Evolutionary conservation across 1,140 invertebrate genomes (phyloP).

Genomic region (Battus philenor): DNA sequence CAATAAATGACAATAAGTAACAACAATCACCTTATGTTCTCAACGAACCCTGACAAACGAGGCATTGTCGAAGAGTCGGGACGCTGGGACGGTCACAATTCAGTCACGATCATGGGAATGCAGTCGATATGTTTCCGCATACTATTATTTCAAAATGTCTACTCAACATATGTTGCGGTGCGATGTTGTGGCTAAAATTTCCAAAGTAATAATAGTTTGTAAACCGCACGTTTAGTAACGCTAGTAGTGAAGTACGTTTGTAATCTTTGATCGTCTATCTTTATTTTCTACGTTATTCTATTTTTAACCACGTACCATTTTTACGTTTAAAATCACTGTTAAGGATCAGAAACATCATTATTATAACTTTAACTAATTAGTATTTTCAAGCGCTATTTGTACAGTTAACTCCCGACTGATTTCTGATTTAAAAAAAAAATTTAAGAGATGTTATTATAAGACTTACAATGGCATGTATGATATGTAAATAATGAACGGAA

Average conservation of each 20-base stretch:
- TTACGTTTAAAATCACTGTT: neutral
- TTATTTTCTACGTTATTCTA: too few species aligned
- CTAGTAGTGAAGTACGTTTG: neutral
- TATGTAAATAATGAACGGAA: too few species aligned
- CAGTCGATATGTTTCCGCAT: constrained; percentile 48
- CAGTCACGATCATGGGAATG: constrained; percentile 41
- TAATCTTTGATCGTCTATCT: too few species aligned
- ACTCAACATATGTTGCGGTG: constrained; percentile 1
- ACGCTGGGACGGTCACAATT: constrained; percentile 24
- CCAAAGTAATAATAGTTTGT: constrained; percentile 1
- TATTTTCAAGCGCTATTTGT: neutral
- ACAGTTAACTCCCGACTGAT: too few species aligned
- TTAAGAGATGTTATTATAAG: too few species aligned
- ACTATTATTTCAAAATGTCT: constrained; percentile 10
- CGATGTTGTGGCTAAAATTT: neutral
- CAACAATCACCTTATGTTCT: constrained; percentile 33
- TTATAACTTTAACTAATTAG: neutral
- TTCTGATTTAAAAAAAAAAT: too few species aligned
- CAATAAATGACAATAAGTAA: constrained; percentile 24
- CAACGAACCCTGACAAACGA: constrained; percentile 59
- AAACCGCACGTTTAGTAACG: neutral
- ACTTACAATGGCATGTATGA: too few species aligned
- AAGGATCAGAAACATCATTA: neutral
- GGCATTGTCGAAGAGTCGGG: constrained; percentile 41
- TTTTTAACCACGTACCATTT: too few species aligned